phyloP scores from a whole-genome alignment of 2,797 vertebrate genomes.

The Fringilla coelebs region DNA sequence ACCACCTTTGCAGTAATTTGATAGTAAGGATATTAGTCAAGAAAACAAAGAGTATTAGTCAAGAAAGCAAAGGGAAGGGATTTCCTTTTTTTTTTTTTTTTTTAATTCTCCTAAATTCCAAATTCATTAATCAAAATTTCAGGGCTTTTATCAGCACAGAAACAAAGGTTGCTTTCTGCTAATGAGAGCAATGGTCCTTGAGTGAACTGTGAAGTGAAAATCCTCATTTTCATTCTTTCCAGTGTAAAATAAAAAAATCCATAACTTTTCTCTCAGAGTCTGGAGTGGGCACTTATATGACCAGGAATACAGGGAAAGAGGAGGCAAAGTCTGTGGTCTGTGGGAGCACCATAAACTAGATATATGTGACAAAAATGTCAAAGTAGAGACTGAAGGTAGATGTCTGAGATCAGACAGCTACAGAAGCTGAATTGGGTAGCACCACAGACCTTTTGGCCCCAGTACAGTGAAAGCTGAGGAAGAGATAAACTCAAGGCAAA shows the following conservation, averaged over 20 bases:
- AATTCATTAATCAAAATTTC: neutral
- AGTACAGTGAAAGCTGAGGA: neutral
- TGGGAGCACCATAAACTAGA: neutral
- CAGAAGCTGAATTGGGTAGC: neutral
- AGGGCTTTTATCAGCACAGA: neutral
- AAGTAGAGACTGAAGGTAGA: neutral
- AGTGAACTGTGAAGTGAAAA: neutral
- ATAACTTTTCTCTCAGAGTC: neutral
- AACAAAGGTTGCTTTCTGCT: neutral
- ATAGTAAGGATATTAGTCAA: neutral
- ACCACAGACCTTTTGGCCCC: neutral
- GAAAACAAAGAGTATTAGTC: neutral
- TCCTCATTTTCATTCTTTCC: neutral
- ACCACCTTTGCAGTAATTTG: neutral
- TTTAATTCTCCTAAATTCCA: neutral
- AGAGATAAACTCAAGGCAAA: neutral
- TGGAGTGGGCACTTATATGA: neutral
- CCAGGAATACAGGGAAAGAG: neutral
- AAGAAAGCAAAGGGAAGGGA: neutral
- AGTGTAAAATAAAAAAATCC: neutral
- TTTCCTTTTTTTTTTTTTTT: neutral
- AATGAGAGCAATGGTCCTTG: rapidly evolving
- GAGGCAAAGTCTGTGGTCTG: neutral
- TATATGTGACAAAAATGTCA: neutral
- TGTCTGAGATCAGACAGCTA: neutral